These are phyloP conservation scores for Chionoecetes opilio DNA, from an alignment of 1,140 invertebrate genomes.

Conservation along the genomic window DNA sequence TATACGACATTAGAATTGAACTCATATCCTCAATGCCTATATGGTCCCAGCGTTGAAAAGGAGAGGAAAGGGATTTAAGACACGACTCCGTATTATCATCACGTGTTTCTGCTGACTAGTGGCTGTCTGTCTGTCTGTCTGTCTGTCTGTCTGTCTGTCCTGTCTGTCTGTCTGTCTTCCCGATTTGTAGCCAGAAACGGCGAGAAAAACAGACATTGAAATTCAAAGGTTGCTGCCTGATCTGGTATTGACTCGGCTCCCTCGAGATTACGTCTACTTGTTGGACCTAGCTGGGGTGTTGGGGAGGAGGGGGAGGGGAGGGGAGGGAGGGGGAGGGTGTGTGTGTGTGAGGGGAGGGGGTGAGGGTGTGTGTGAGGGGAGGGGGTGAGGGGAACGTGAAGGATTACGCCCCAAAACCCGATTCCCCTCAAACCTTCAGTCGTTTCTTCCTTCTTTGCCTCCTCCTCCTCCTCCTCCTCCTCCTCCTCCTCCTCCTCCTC, in stretches of 20 bases:
- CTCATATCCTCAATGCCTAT: no score
- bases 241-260: not conserved
- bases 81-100: not conserved
- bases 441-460: not conserved
- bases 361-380: not conserved
- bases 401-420: no score
- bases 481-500: not conserved
- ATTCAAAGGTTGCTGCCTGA: slow-evolving; percentile 43
- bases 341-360: no score
- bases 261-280: not conserved
- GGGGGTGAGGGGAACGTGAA: not conserved
- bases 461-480: no score
- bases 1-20: no score
- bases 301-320: no score
- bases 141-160: not conserved
- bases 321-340: no score
- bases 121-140: not conserved
- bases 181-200: slow-evolving; percentile 4
- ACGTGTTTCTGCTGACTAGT: not conserved
- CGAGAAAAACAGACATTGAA: slow-evolving; percentile 41
- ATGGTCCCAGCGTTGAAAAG: not conserved
- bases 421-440: no score
- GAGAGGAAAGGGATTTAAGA: no score
- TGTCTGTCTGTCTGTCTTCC: not conserved
- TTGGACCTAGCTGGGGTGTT: not conserved